Base-by-base conservation (phyloP, 2,797 vertebrate genomes). In the Okamejei kenojei region DNA sequence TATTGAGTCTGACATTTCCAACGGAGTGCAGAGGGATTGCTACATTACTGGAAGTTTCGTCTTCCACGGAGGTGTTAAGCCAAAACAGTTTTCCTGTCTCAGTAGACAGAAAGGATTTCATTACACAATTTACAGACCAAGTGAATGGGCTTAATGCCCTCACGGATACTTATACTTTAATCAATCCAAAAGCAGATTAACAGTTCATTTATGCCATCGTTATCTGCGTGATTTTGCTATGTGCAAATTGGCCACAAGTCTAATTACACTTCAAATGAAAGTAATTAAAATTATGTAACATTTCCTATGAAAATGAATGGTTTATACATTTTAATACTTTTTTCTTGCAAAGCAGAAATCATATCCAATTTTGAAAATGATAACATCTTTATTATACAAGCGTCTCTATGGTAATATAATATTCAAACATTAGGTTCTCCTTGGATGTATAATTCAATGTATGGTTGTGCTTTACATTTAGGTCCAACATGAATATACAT, bases 341-440 rank as follows among this genome's bases (percentile, higher is more conserved):
- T 21, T 74, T 21, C 82, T 7, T 86, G n/a, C 82, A 73, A 91
- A 73, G 88, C 35, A 91, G 88, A 38, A 45, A 73, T 91, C 19
- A 74, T 38, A 35, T 73, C 10, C 21, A 35, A 35, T 91, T 45
- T 90, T 71, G 35, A 38, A 73, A 71, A 54, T 29, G 63, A 7
- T 38, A 73, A 91, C 38, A 29, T 21, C 1, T 5, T 32, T 38
- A 91, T 73, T 73, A 73, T 21, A 68, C 2, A 74, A 11, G 26
- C 21, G 9, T 21, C 10, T 21, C 10, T 6, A 73, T 45, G 35
- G 32, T 45, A 45, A 29, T 19, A 13, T 3, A 88, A 7, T 26
- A 15, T 17, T 63, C 13, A 86, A 84, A 84, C 21, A 11, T 71
- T 19, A 45, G 68, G 38, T 91, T 26, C 21, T 13, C 4, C 1